phyloP scores from a whole-genome alignment of 2,888 invertebrate species.

The Macaria liturata region DNA sequence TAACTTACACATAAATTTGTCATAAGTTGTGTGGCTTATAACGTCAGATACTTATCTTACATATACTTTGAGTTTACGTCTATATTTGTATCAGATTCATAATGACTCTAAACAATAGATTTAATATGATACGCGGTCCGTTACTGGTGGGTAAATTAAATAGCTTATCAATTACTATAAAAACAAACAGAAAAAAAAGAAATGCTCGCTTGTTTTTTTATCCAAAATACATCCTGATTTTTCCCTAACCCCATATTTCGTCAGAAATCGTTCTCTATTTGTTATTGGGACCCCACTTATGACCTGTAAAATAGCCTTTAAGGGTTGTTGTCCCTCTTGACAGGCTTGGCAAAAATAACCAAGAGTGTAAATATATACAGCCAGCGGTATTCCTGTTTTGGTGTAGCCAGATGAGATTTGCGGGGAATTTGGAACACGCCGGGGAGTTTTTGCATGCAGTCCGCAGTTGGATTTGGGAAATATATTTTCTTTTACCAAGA shows the following conservation, averaged over 20 bases:
- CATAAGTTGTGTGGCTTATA: too few relatives aligned
- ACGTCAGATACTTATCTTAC: too few relatives aligned
- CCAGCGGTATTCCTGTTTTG: slow-evolving; percentile 18
- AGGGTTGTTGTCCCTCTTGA: slow-evolving; percentile 32
- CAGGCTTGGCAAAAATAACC: slow-evolving; percentile 26
- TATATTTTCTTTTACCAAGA: background rate
- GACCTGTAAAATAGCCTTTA: slow-evolving; percentile 34
- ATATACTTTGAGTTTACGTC: too few relatives aligned
- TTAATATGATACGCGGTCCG: too few relatives aligned
- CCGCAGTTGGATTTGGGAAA: background rate
- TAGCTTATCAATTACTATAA: too few relatives aligned
- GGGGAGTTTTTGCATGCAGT: slow-evolving; percentile 3
- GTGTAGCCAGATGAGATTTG: slow-evolving; percentile 16
- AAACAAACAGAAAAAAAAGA: too few relatives aligned
- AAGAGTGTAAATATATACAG: slow-evolving; percentile 29
- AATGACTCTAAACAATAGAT: too few relatives aligned
- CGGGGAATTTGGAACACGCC: background rate
- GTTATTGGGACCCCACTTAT: slow-evolving; percentile 32
- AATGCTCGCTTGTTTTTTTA: slow-evolving; percentile 3
- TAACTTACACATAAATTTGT: too few relatives aligned
- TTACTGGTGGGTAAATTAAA: too few relatives aligned
- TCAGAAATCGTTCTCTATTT: slow-evolving; percentile 25
- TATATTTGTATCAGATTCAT: too few relatives aligned
- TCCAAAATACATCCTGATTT: slow-evolving; percentile 4
- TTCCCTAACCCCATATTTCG: slow-evolving; percentile 15